A percentile compares a stretch with the other conserved stretches of the same genome.
Evolutionary conservation across 2,888 invertebrate genomes (phyloP).

Genomic region (Xanthia togata): DNA sequence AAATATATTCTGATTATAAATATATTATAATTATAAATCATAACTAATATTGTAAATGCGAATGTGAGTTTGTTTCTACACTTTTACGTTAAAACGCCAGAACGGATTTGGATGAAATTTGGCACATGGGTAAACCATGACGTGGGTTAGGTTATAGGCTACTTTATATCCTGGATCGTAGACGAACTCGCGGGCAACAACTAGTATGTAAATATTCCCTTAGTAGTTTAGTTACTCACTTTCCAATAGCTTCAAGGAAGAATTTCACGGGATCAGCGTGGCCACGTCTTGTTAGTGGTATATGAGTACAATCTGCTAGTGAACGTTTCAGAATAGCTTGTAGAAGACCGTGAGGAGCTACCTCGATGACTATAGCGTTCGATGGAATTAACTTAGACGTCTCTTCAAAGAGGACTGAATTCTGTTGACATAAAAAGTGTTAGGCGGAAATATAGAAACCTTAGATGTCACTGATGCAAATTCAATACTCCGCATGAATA

Average conservation of each 20-base stretch:
- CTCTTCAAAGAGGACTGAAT: conserved; percentile 94
- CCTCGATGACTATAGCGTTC: conserved; percentile 94
- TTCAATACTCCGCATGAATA: not conserved
- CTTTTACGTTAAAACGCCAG: too few relatives aligned
- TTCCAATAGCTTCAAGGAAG: conserved; percentile 90
- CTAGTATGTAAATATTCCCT: too few relatives aligned
- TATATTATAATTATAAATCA: too few relatives aligned
- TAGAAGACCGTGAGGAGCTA: conserved; percentile 96
- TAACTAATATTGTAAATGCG: too few relatives aligned
- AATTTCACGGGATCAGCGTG: conserved; percentile 90
- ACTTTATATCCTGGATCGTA: too few relatives aligned
- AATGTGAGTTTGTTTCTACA: too few relatives aligned
- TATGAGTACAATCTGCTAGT: conserved; percentile 91
- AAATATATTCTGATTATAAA: too few relatives aligned
- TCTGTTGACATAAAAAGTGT: conserved; percentile 67
- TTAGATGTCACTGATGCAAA: not conserved
- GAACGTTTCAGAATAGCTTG: conserved; percentile 95
- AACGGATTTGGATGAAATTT: too few relatives aligned
- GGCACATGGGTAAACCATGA: too few relatives aligned
- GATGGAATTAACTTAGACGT: conserved; percentile 93
- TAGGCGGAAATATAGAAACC: not conserved
- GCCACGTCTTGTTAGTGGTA: conserved; percentile 93
- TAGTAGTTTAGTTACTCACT: conserved; percentile 77
- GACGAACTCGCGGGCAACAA: too few relatives aligned
- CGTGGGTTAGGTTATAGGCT: too few relatives aligned